A percentile compares a stretch with the other conserved stretches of the same genome.
These are phyloP conservation scores for Sterrhoptilus dennistouni DNA, from an alignment of 2,113 vertebrate species.

Conservation along the genomic window DNA sequence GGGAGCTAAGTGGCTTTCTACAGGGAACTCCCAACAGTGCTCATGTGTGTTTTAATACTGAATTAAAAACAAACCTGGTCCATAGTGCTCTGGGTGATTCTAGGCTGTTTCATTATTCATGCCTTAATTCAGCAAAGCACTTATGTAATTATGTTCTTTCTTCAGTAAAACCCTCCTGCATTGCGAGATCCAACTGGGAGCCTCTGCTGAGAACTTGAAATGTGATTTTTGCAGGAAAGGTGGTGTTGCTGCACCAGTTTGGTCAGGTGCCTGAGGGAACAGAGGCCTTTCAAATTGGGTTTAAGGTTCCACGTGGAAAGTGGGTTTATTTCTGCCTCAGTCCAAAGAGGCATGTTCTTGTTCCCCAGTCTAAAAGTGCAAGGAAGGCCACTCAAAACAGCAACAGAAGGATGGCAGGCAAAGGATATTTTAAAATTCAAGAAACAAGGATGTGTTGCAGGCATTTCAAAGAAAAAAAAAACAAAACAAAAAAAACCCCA, in stretches of 20 bases:
- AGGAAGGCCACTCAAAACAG: conserved; percentile 13
- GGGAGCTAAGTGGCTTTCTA: background rate
- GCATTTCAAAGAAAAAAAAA: background rate
- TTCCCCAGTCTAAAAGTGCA: background rate
- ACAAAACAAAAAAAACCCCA: background rate
- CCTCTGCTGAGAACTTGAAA: background rate
- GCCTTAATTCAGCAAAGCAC: background rate
- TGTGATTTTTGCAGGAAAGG: background rate
- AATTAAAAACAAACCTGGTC: conserved; percentile 8
- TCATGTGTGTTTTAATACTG: conserved; percentile 17
- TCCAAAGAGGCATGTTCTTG: fast-evolving
- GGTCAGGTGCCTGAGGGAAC: background rate
- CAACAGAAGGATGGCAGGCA: background rate
- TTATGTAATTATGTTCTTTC: background rate
- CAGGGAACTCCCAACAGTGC: background rate
- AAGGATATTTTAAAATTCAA: background rate
- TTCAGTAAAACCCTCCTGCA: background rate
- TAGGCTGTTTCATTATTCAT: background rate
- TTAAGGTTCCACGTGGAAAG: background rate
- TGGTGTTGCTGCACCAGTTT: background rate
- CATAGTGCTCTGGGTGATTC: background rate
- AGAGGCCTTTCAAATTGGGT: background rate
- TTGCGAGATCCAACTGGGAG: background rate
- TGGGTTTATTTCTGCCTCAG: background rate
- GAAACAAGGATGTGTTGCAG: background rate